phyloP scores from a whole-genome alignment of 1,140 invertebrate species.

The Leptinotarsa defecta region DNA sequence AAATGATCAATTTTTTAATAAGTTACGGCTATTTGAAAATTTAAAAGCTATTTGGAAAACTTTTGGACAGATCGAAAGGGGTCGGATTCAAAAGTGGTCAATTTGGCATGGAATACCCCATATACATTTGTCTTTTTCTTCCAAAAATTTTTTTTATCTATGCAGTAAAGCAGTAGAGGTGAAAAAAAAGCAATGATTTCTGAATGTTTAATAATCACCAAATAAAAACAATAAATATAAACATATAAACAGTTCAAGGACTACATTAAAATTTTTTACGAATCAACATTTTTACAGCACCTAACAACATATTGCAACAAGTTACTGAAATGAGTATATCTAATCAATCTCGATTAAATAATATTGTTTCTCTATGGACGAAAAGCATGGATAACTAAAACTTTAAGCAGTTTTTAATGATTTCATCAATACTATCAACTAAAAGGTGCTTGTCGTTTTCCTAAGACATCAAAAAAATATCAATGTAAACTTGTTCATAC shows the following conservation, averaged over 20 bases:
- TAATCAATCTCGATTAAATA: slow-evolving; percentile 3
- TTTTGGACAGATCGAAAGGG: too few relatives aligned
- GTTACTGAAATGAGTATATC: not conserved
- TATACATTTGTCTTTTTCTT: too few relatives aligned
- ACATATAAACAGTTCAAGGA: slow-evolving; percentile 23
- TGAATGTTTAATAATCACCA: slow-evolving; percentile 3
- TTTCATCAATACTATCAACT: too few relatives aligned
- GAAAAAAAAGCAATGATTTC: not conserved
- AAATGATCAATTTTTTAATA: too few relatives aligned
- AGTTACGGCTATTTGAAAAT: too few relatives aligned
- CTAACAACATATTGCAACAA: slow-evolving; percentile 5
- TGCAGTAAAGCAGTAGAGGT: too few relatives aligned
- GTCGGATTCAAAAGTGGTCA: too few relatives aligned
- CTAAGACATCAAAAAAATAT: not conserved
- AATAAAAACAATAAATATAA: slow-evolving; percentile 27
- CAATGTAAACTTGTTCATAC: not conserved
- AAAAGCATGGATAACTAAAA: not conserved
- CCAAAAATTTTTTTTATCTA: too few relatives aligned
- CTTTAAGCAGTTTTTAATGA: not conserved
- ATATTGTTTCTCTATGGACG: not conserved
- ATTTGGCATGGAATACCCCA: too few relatives aligned
- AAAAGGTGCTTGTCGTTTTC: too few relatives aligned
- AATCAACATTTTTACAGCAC: slow-evolving; percentile 23
- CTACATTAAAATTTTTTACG: slow-evolving; percentile 19
- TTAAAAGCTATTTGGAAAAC: too few relatives aligned